phyloP scores from a whole-genome alignment of 1,140 invertebrate species.

The Pogonognathellus flavescens region DNA sequence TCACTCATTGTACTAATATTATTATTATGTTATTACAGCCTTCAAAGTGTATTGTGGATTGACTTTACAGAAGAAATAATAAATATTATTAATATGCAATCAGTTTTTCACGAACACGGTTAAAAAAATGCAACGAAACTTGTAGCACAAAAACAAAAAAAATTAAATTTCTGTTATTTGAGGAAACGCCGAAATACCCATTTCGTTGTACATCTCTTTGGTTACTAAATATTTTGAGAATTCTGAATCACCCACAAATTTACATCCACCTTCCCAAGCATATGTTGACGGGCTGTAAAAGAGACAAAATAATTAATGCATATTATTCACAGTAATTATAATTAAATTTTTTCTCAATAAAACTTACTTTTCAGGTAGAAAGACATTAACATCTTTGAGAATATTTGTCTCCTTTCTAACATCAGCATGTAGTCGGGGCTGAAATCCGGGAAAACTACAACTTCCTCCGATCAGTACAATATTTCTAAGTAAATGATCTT shows the following conservation, averaged over 20 bases:
- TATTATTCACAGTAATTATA: background rate
- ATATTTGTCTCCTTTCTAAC: constrained; percentile 83
- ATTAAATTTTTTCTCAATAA: constrained; percentile 2
- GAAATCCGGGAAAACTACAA: constrained; percentile 85
- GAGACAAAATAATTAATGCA: constrained; percentile 78
- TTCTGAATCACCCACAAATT: constrained; percentile 80
- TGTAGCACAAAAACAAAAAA: no score
- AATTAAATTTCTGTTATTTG: constrained; percentile 58
- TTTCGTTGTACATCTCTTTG: constrained; percentile 90
- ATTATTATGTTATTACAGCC: no score
- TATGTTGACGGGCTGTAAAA: constrained; percentile 82
- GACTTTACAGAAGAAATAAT: no score
- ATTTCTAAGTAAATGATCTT: constrained; percentile 87
- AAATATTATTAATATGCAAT: no score
- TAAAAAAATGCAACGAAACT: no score
- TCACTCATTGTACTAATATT: no score
- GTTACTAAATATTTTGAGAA: constrained; percentile 83
- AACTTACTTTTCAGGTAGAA: constrained; percentile 75
- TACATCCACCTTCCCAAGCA: constrained; percentile 88
- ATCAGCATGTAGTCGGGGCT: constrained; percentile 84
- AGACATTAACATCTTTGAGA: constrained; percentile 82
- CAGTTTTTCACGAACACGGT: no score
- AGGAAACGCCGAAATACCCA: constrained; percentile 78
- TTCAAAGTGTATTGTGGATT: no score
- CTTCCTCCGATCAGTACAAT: constrained; percentile 95